Base-by-base conservation (phyloP, 2,888 invertebrate species). In the Ernsta delagoae region DNA sequence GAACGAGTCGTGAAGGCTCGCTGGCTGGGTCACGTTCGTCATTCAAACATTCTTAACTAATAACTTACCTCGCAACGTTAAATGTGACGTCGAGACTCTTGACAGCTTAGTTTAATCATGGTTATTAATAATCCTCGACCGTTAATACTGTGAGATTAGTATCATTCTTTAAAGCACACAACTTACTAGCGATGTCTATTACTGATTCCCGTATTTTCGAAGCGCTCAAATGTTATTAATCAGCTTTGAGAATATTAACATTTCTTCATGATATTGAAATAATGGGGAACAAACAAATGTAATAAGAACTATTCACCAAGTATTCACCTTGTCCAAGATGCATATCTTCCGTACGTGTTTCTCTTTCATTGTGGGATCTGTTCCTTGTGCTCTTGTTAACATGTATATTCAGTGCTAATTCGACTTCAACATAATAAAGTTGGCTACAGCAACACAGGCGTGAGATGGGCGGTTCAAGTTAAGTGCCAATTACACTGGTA, bases 401-500 rank as follows among this genome's bases (percentile, higher is more conserved):
- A 68, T 67, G 67, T 68, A 68, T 68, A 68, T 68, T 62, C 61
- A 62, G 61, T 57, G 61, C 61, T 62, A 68, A 68, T 48, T 62
- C 68, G 62, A 57, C 68, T 57, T 62, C 56, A 62, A 61, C 68
- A 31, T 68, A 68, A 68, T 68, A 56, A 62, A 57, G 68, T 68
- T 57, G 67, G 61, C 68, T 57, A 54, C 57, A 68, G 67, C 36
- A 54, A 43, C 24, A 54, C 62, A 41, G 62, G 62, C 68, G 62
- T 68, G 75, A 75, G 79, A 78, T 83, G 79, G 82, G 79, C 79
- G 80, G 78, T 77, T 75, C 73, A 74, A 80, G 78, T 79, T 79
- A 79, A 79, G 75, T 81, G 80, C 84, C 82, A 87, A 90, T 90
- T 87, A 88, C 84, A 79, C 73, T 74, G 70, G 80, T 88, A 89